These are phyloP conservation scores for Amphiprion percula DNA, from an alignment of 2,113 vertebrate species.

Conservation along the genomic window DNA sequence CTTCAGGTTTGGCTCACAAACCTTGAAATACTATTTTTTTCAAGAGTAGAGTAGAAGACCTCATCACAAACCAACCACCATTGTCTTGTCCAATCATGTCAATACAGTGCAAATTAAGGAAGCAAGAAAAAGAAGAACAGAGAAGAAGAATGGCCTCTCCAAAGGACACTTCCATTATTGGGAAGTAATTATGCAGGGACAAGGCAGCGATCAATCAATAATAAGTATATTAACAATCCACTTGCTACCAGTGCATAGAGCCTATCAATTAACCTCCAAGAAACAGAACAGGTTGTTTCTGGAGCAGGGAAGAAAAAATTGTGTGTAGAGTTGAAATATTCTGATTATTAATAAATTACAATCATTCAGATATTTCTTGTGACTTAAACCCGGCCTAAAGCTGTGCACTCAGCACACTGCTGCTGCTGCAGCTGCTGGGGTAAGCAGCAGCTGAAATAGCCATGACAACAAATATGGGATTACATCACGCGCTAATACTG, in stretches of 20 bases:
- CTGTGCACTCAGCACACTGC: conserved; percentile 11
- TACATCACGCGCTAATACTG: background rate
- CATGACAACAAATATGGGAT: conserved; percentile 1
- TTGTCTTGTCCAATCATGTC: conserved; percentile 1
- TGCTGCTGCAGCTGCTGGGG: background rate
- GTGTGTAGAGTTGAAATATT: background rate
- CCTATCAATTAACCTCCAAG: conserved; percentile 28
- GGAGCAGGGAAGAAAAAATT: background rate
- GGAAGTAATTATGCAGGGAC: conserved; percentile 41
- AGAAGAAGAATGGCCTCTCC: conserved; percentile 15
- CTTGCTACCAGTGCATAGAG: background rate
- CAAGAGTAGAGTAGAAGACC: background rate
- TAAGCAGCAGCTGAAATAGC: background rate
- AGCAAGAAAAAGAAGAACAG: conserved; percentile 12
- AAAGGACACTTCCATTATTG: conserved; percentile 46
- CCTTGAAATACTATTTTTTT: conserved; percentile 1
- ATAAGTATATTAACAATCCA: conserved; percentile 47
- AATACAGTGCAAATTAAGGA: conserved; percentile 27
- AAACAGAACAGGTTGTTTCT: conserved; percentile 15
- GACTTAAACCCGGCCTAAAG: conserved; percentile 5
- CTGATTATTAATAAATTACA: conserved; percentile 30
- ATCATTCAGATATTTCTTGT: conserved; percentile 10
- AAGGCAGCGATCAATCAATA: conserved; percentile 47
- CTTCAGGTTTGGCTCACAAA: conserved; percentile 5
- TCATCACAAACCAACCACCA: conserved; percentile 27